Conservation (phyloP, 2,113 vertebrate species). For the Astatoreochromis straeleni region DNA sequence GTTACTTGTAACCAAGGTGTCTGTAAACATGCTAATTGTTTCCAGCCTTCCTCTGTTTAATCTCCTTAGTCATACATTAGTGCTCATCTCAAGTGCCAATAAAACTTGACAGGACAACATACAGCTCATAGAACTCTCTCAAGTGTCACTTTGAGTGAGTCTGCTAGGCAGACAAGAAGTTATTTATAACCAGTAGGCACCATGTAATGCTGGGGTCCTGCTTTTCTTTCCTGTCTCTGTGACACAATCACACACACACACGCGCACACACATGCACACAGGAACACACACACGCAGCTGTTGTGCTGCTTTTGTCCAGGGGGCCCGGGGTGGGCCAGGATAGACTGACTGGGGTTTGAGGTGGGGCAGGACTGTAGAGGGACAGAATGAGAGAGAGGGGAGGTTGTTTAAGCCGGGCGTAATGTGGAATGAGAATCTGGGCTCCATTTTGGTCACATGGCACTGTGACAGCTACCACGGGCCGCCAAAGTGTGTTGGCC, state of each 20-base stretch:
- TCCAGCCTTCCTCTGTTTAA: not conserved
- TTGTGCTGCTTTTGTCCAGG: constrained; percentile 14
- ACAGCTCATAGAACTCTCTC: not conserved
- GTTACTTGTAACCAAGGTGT: not conserved
- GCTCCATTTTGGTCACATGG: constrained; percentile 30
- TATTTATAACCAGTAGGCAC: constrained; percentile 38
- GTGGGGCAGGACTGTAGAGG: not conserved
- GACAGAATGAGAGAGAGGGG: not conserved
- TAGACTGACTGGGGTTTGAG: constrained; percentile 3
- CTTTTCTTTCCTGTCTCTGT: not conserved
- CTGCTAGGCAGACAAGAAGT: not conserved
- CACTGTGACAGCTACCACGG: constrained; percentile 38
- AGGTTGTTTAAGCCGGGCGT: constrained; percentile 24
- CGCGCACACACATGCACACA: not conserved
- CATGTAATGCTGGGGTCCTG: constrained; percentile 1
- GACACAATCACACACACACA: not conserved
- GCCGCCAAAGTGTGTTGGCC: constrained; percentile 28
- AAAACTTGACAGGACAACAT: not conserved
- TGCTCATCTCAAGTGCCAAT: not conserved
- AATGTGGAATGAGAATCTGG: constrained; percentile 10
- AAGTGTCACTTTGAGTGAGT: not conserved
- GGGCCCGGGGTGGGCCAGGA: constrained; percentile 17
- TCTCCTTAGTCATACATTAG: not conserved
- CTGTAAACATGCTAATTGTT: not conserved
- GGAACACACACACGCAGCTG: constrained; percentile 4